Percentiles rank a stretch among this genome's conserved stretches.
Evolutionary conservation across 1,140 invertebrate genomes (phyloP).

Genomic region (Pseudomyrmex concolor): DNA sequence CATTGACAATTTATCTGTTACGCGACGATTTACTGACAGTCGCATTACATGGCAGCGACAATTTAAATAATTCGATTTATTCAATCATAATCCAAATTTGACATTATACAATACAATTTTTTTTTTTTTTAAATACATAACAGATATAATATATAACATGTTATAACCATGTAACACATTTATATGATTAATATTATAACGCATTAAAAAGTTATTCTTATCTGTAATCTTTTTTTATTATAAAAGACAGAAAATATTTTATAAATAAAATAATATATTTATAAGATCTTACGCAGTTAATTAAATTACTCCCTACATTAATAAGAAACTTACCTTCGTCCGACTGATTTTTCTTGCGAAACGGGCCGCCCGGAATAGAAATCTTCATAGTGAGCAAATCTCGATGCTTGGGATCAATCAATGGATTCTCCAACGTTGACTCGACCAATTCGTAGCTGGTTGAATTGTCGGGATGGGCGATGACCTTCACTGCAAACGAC

Average conservation of each 20-base stretch:
- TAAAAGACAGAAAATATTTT: no score
- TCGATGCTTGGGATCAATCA: constrained; percentile 83
- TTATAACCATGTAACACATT: neutral
- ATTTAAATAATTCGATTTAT: constrained; percentile 16
- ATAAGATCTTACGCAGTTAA: no score
- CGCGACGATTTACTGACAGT: no score
- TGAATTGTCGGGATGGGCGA: constrained; percentile 84
- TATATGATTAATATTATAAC: no score
- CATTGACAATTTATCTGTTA: neutral
- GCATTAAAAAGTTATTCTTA: neutral
- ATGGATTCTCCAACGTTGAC: constrained; percentile 85
- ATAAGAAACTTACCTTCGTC: constrained; percentile 78
- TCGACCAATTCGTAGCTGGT: constrained; percentile 84
- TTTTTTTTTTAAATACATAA: no score
- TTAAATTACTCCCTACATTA: neutral
- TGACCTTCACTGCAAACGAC: constrained; percentile 83
- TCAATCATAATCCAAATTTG: neutral
- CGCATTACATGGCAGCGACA: neutral
- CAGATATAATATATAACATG: neutral
- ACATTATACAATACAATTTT: constrained; percentile 19
- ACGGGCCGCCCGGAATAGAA: constrained; percentile 77
- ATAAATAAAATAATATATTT: no score
- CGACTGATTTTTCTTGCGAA: constrained; percentile 81
- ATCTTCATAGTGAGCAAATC: constrained; percentile 80
- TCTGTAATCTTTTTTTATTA: neutral